Percentiles rank a stretch among this genome's conserved stretches.
These are phyloP conservation scores for Anguilla megastoma DNA, from an alignment of 2,797 vertebrate genomes.

Conservation along the genomic window DNA sequence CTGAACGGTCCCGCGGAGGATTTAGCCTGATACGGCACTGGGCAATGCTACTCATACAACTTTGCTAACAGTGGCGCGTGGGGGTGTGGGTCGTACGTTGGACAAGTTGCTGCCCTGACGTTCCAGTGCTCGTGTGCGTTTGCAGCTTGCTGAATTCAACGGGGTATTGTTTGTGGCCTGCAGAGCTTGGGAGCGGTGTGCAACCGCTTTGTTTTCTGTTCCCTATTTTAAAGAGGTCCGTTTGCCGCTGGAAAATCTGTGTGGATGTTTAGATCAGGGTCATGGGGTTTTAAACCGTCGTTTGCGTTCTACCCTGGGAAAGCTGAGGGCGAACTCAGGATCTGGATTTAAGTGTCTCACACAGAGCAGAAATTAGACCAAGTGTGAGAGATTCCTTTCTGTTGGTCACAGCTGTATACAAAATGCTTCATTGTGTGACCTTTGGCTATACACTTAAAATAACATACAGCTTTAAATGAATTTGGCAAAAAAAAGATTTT, in stretches of 20 bases:
- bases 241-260: conserved; percentile 52
- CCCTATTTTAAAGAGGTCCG: conserved; percentile 35
- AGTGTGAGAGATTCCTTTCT: conserved; percentile 46
- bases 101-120: conserved; percentile 9
- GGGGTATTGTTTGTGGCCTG: not conserved
- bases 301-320: conserved; percentile 55
- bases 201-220: conserved; percentile 26
- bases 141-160: not conserved
- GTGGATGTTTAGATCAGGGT: conserved; percentile 38
- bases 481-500: conserved; percentile 14
- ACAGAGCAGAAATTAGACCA: conserved; percentile 54
- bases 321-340: conserved; percentile 43
- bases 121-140: conserved; percentile 23
- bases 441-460: conserved; percentile 37
- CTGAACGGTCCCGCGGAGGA: not conserved
- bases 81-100: not conserved
- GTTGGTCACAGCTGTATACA: conserved; percentile 44
- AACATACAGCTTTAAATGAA: conserved; percentile 41
- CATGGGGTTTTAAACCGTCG: conserved; percentile 46
- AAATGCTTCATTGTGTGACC: conserved; percentile 51
- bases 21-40: not conserved
- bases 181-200: conserved; percentile 20
- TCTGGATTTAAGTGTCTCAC: conserved; percentile 49
- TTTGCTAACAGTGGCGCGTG: not conserved
- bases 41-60: not conserved